Base-by-base conservation (phyloP, 2,113 vertebrate genomes). In the Chloroceryle aenea region DNA sequence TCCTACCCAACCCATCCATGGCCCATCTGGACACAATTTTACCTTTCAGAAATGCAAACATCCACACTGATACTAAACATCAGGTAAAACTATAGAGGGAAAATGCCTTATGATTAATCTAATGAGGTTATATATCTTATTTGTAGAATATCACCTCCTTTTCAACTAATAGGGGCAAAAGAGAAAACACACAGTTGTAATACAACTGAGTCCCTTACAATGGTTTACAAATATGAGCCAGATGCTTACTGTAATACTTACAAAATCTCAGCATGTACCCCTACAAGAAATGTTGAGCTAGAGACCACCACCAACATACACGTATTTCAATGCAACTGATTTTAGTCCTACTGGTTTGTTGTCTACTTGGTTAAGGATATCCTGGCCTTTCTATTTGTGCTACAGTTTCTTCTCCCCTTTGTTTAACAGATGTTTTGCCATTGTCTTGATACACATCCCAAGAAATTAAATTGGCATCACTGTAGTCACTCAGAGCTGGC, bases 81-180 rank as follows among this genome's bases (percentile, higher is more conserved):
- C 55, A 88, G 42, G 29, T 91, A 59, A 66, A 94, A 67, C 11
- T 67, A 59, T 16, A 36, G 26, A 27, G 10, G 1, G 6, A 52
- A 71, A 85, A 75, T 19, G 14, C 7, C 55, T 58, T 56, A 23
- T 86, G 48, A 73, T 84, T 83, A 85, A 59, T 69, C 30, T 89
- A 86, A 90, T 80, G 56, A 83, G 66, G 21, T 47, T 87, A 50
- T 48, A 58, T 52, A n/a, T 14, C 10, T 94, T 77, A 62, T 76
- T 72, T 74, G 62, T 92, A 95, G 63, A 84, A 26, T 78, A 80
- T 62, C 29, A 42, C 30, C 61, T 87, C 47, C 20, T 82, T 96
- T 90, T 79, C n/a, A 73, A 48, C 19, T 80, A 81, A 73, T 77
- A 84, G 92, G 50, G 53, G 38, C n/a, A 76, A 84, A 95, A 96